Conservation (phyloP, 1,140 invertebrate species). For the Pentalonia nigronervosa region DNA sequence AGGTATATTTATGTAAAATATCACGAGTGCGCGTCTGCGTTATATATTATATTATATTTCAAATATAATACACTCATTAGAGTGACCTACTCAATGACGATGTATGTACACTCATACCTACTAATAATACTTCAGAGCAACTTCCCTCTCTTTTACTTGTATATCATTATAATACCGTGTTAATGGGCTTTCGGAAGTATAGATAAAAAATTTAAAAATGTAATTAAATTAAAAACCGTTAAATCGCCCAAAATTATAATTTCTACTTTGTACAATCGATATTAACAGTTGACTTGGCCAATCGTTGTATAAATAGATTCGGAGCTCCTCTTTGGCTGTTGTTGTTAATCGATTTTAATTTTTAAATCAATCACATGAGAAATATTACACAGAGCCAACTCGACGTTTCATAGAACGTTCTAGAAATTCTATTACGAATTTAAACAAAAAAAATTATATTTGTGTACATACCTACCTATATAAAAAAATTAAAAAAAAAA, state of each 20-base stretch:
- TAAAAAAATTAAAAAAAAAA: too few relatives aligned
- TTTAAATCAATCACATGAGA: background rate
- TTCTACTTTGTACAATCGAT: background rate
- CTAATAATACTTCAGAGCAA: background rate
- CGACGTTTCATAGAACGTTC: background rate
- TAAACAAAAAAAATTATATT: background rate
- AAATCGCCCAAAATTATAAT: background rate
- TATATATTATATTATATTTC: background rate
- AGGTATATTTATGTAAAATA: background rate
- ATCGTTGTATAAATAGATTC: background rate
- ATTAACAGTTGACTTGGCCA: background rate
- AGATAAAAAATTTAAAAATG: background rate
- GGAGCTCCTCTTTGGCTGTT: background rate
- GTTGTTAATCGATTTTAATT: background rate
- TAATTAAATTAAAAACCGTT: background rate
- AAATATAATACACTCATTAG: background rate
- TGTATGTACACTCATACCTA: background rate
- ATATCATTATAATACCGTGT: background rate
- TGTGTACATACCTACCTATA: background rate
- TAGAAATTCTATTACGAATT: constrained; percentile 8
- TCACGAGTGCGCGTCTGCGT: background rate
- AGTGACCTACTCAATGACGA: background rate
- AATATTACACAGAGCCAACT: background rate
- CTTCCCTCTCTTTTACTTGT: background rate
- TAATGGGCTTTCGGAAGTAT: background rate